Evolutionary conservation across 2,888 invertebrate species (phyloP).

Genomic region (Zygogramma bicolorata): DNA sequence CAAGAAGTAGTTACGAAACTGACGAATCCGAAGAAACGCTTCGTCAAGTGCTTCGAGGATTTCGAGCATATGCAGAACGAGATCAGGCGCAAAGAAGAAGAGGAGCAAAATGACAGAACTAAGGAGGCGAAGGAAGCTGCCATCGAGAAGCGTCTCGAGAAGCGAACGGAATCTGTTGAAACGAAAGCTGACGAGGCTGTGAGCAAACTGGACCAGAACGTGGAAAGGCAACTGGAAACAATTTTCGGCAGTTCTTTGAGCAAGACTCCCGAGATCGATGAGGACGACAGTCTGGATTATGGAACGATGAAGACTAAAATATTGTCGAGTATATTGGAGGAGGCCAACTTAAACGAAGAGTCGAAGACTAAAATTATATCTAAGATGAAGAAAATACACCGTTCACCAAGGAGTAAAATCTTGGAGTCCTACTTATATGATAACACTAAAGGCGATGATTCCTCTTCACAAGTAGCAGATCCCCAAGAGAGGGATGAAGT

Average conservation of each 20-base stretch:
- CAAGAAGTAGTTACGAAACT: conserved; percentile 56
- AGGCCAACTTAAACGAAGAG: conserved; percentile 42
- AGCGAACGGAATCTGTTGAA: neutral
- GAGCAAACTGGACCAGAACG: neutral
- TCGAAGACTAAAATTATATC: conserved; percentile 35
- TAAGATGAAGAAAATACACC: conserved; percentile 27
- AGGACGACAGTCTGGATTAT: neutral
- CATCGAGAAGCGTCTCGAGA: neutral
- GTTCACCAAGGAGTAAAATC: conserved; percentile 25
- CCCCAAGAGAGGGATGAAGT: neutral
- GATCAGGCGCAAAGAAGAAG: conserved; percentile 34
- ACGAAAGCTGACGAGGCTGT: neutral
- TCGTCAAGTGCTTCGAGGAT: conserved; percentile 65
- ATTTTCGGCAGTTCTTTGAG: conserved; percentile 4
- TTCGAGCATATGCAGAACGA: conserved; percentile 56
- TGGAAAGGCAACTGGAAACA: neutral
- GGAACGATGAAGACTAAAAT: conserved; percentile 56
- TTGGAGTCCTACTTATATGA: conserved; percentile 7
- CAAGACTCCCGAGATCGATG: conserved; percentile 2
- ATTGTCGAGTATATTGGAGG: conserved; percentile 57
- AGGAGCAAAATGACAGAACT: neutral
- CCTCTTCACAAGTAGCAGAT: neutral
- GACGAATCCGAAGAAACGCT: conserved; percentile 64
- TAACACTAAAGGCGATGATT: neutral
- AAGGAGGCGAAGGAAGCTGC: neutral